Evolutionary conservation across 1,140 invertebrate genomes (phyloP), one percentile per base, ranked within the genome.

Genomic region (Phocides pigmalion): DNA sequence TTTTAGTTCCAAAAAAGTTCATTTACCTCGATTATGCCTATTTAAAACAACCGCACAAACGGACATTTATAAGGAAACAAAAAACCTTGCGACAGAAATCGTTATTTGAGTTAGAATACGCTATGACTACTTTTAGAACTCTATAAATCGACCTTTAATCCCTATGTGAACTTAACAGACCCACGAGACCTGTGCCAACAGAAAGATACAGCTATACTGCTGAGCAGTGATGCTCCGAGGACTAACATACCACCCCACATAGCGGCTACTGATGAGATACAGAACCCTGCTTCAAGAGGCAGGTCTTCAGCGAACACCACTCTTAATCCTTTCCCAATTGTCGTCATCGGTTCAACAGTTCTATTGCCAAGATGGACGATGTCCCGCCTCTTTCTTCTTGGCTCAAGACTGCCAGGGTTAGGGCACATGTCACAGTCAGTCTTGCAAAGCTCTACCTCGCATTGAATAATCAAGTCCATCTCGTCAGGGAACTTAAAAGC

Each of bases 401-500:
- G 94, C 14, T 95, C 91, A 81, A 93, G 93, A 88, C 95, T 95
- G 68, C 94, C 93, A 17, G 93, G 88, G 66, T 95, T 93, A 0
- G 95, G 94, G 74, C 96, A 97, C 9, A 94, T 93, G 46, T 96
- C 94, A 72, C 96, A 97, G 66, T 95, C 94, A 9, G 94, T 95
- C 89, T 97, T 97, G 72, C 96, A 97, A 0, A 98, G 87, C 74
- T 97, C 96, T 0, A 97, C 94, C 62, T 97, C 96, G 75, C 97
- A 98, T 75, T 97, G 96, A 32, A 98, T 94, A 64, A 95, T 95
- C 8, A 98, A 90, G 73, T 98, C 96, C 95, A 97, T 96, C 17
- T 95, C 94, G 77, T 98, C 96, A 0, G 97, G 97, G 88, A 98
- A 98, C 87, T 97, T 97, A 84, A 98, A 97, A 0, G 96, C 96